Base-by-base conservation (phyloP, 2,888 invertebrate genomes). In the Cheilosia impressa region DNA sequence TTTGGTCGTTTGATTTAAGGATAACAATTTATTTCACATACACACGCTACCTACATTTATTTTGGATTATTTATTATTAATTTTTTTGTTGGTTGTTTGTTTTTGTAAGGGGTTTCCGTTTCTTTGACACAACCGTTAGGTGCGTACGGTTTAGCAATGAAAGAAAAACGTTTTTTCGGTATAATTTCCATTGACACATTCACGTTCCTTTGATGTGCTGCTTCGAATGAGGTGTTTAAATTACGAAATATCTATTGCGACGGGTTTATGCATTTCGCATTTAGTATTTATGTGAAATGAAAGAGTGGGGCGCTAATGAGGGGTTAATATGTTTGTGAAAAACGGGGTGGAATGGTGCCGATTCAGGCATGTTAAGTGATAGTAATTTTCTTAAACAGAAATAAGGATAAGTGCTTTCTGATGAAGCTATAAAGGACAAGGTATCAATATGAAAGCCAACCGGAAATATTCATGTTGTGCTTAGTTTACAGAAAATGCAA, bases 1-100 rank as follows among this genome's bases (percentile, higher is more conserved):
- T 24, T 47, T 65, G 58, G 52, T 65, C 53, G 65, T 65, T 84
- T 60, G 69, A 71, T 84, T 76, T 81, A 76, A 77, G 79, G 81
- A 85, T 55, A 80, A 71, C 55, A 76, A 76, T 85, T 85, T 85
- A 81, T 85, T 81, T 76, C 80, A 63, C 58, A 72, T 75, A 81
- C 72, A 85, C 85, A 85, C 76, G 85, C 85, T 72, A 72, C 76
- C 85, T 72, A 72, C 76, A 76, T 81, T 80, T 66, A 76, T 75
- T 76, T 15, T 3, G 62, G 72, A 81, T 81, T 81, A 77, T 81
- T 81, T 77, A 85, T 85, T 81, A 57, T 66, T 53, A 55, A 47
- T n/a, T 47, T n/a, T 41, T 34, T 65, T 13, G 10, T 50, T 17
- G 9, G 10, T 58, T 38, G 15, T 58, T 58, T 38, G 22, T 53